Conservation (phyloP, 2,113 vertebrate genomes). For the Aldabrachelys gigantea region DNA sequence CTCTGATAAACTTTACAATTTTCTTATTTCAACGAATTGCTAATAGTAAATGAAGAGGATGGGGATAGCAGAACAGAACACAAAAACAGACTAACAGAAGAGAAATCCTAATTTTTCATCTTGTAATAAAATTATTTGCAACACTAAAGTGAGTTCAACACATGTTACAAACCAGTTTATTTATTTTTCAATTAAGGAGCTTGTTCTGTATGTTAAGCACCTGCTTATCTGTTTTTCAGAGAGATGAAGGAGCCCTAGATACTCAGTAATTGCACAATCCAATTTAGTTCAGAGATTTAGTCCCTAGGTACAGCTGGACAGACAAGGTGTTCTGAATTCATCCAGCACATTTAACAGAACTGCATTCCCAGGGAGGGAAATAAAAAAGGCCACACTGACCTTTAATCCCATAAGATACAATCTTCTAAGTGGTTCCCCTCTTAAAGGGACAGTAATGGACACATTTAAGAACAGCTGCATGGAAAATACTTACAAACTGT, state of each 20-base stretch:
- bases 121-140: constrained; percentile 45
- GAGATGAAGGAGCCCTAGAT: neutral
- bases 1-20: constrained; percentile 68
- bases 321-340: neutral
- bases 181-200: constrained; percentile 10
- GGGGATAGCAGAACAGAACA: constrained; percentile 41
- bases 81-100: constrained; percentile 40
- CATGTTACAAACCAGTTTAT: constrained; percentile 30
- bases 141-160: constrained; percentile 45
- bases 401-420: constrained; percentile 34
- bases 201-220: constrained; percentile 20
- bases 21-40: constrained; percentile 43
- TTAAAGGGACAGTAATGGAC: neutral
- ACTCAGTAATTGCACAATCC: neutral
- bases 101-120: constrained; percentile 21
- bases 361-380: neutral
- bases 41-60: constrained; percentile 37
- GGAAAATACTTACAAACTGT: neutral
- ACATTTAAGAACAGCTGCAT: constrained; percentile 20
- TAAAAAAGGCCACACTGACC: constrained; percentile 46
- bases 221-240: constrained; percentile 32
- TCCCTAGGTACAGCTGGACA: neutral
- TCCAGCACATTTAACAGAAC: neutral
- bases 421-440: neutral
- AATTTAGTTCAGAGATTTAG: constrained; percentile 33